These are phyloP conservation scores for Hyalella azteca DNA, from an alignment of 2,888 invertebrate species.

Conservation along the genomic window DNA sequence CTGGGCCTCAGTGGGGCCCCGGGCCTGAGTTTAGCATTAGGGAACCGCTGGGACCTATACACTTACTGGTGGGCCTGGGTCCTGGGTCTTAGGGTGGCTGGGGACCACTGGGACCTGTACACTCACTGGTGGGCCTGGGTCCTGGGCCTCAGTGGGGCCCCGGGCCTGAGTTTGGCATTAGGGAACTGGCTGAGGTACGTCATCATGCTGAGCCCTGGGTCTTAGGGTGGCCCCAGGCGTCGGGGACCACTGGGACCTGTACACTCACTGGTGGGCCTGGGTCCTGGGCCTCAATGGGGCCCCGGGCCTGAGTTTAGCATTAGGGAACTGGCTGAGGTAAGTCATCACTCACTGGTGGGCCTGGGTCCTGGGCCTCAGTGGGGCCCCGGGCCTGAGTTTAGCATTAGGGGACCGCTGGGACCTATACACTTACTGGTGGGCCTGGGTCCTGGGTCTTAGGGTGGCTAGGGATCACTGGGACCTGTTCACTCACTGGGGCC, in stretches of 20 bases:
- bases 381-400: too few relatives aligned
- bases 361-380: too few relatives aligned
- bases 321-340: slow-evolving; percentile 88
- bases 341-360: too few relatives aligned
- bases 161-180: slow-evolving; percentile 80
- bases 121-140: slow-evolving; percentile 78
- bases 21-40: slow-evolving; percentile 80
- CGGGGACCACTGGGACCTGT: too few relatives aligned
- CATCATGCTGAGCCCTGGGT: slow-evolving; percentile 95
- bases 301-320: slow-evolving; percentile 79
- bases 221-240: too few relatives aligned
- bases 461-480: slow-evolving; percentile 80
- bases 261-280: slow-evolving; percentile 75
- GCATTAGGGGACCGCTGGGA: too few relatives aligned
- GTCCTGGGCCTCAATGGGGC: slow-evolving; percentile 80
- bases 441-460: slow-evolving; percentile 77
- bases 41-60: slow-evolving; percentile 89
- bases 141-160: slow-evolving; percentile 79
- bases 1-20: slow-evolving; percentile 80
- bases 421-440: slow-evolving; percentile 71
- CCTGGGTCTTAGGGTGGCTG: too few relatives aligned
- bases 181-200: slow-evolving; percentile 92
- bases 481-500: slow-evolving; percentile 95
- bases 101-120: too few relatives aligned
- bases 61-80: slow-evolving; percentile 93